phyloP scores from a whole-genome alignment of 1,140 invertebrate species.

The Drosophila bocki region DNA sequence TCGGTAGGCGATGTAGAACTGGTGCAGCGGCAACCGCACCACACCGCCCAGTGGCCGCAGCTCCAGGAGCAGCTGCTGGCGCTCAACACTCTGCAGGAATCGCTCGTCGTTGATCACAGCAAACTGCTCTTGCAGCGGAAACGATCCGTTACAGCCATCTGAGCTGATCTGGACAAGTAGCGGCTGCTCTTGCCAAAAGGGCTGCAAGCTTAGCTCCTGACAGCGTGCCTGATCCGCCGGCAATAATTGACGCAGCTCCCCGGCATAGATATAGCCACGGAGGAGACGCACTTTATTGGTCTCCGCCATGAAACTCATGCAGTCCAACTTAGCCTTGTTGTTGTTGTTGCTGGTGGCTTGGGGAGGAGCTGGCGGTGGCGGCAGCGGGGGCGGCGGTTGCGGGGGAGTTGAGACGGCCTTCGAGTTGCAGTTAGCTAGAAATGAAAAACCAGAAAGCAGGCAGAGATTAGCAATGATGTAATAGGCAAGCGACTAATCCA shows the following conservation, averaged over 20 bases:
- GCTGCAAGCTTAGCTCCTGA: constrained; percentile 61
- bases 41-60: constrained; percentile 86
- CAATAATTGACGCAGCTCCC: constrained; percentile 61
- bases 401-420: constrained; percentile 32
- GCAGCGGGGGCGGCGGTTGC: constrained; percentile 17
- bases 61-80: constrained; percentile 87
- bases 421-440: constrained; percentile 49
- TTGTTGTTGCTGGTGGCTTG: constrained; percentile 52
- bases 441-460: neutral
- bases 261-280: constrained; percentile 69
- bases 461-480: constrained; percentile 26
- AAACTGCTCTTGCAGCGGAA: constrained; percentile 85
- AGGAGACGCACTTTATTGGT: constrained; percentile 76
- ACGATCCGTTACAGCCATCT: constrained; percentile 12
- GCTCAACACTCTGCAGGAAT: constrained; percentile 86
- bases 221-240: constrained; percentile 21
- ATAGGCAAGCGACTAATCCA: neutral
- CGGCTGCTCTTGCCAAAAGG: constrained; percentile 72
- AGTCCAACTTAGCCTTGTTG: constrained; percentile 55
- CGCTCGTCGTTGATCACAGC: constrained; percentile 87
- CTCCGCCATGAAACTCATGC: constrained; percentile 72
- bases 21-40: constrained; percentile 87
- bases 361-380: constrained; percentile 17
- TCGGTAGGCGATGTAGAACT: constrained; percentile 87
- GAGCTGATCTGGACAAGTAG: constrained; percentile 29